These are phyloP conservation scores for Cheirogaleus medius DNA, from an alignment of 2,113 vertebrate genomes.

Conservation along the genomic window DNA sequence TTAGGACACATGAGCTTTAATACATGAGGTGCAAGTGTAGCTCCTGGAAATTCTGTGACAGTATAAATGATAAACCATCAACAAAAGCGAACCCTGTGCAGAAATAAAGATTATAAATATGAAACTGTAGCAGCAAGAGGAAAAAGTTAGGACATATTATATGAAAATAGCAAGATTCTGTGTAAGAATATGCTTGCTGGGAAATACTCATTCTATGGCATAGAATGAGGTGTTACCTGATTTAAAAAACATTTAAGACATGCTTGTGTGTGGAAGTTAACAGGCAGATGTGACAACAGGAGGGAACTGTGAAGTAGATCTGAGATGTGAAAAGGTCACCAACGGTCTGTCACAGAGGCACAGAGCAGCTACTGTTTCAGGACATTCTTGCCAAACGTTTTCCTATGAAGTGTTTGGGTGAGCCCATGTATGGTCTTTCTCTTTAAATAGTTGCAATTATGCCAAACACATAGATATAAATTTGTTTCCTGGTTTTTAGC, in stretches of 20 bases:
- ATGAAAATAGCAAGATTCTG: accelerated
- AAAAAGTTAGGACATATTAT: accelerated
- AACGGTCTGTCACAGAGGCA: accelerated
- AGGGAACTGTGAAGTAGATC: not conserved
- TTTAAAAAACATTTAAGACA: too few relatives aligned
- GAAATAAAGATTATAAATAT: accelerated
- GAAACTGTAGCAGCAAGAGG: not conserved
- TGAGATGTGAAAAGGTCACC: not conserved
- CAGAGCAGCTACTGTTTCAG: not conserved
- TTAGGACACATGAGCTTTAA: not conserved
- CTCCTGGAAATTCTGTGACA: not conserved
- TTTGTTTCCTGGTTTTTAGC: not conserved
- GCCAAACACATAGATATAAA: not conserved
- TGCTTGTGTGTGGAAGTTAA: accelerated
- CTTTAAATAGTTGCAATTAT: not conserved
- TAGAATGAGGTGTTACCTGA: too few relatives aligned
- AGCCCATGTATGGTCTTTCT: accelerated
- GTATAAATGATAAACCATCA: not conserved
- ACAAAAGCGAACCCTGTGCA: accelerated
- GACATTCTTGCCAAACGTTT: too few relatives aligned
- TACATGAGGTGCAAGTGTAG: accelerated
- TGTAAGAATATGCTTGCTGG: accelerated
- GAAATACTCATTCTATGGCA: too few relatives aligned
- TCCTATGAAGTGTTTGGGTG: not conserved
- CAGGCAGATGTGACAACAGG: accelerated